phyloP scores from a whole-genome alignment of 1,140 invertebrate species.

The Hermatobates lingyangjiaoensis region DNA sequence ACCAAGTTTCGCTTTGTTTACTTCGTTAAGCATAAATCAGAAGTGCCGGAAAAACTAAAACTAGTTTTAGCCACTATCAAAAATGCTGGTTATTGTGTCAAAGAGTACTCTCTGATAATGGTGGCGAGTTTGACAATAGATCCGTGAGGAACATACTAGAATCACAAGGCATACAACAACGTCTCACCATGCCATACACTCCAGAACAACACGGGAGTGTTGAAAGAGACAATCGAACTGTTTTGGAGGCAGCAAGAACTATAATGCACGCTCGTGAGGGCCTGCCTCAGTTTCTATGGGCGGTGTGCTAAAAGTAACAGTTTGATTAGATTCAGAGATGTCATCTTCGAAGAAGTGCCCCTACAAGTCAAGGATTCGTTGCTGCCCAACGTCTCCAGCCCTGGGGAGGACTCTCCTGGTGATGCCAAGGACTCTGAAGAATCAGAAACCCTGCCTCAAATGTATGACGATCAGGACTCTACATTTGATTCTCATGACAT shows the following conservation, averaged over 20 bases:
- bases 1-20: constrained; percentile 20
- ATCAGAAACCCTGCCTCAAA: no score
- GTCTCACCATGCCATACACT: background rate
- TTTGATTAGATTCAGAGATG: no score
- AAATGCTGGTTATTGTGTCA: constrained; percentile 16
- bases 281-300: background rate
- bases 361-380: no score
- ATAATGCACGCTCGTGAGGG: background rate
- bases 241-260: background rate
- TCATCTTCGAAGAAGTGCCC: no score
- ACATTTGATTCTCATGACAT: no score
- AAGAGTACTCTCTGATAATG: constrained; percentile 22
- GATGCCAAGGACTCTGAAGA: no score
- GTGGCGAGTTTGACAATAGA: constrained; percentile 16
- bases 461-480: no score
- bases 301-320: no score
- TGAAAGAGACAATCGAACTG: background rate
- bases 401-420: no score
- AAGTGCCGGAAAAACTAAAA: constrained; percentile 17
- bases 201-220: background rate
- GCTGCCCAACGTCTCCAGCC: no score
- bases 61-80: constrained; percentile 16
- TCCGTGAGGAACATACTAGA: constrained; percentile 17
- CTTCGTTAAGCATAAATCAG: constrained; percentile 19
- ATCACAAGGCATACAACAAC: background rate